Conservation (phyloP, 2,113 vertebrate species). For the Gobio gobio region DNA sequence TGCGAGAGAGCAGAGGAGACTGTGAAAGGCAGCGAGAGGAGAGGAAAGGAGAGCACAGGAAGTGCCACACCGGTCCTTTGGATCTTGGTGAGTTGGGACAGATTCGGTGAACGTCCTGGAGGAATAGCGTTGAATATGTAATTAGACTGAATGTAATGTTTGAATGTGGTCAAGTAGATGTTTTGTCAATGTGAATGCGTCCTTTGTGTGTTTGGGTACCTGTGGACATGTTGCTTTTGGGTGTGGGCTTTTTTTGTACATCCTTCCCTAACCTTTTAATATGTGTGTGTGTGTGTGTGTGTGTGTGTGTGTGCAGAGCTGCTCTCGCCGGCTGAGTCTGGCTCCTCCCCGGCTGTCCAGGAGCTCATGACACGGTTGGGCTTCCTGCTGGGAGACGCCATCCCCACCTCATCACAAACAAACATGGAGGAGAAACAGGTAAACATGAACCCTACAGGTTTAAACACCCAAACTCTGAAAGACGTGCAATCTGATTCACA, state of each 20-base stretch:
- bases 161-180: not conserved
- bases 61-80: constrained; percentile 32
- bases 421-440: constrained; percentile 91
- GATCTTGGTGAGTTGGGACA: constrained; percentile 51
- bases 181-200: not conserved
- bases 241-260: constrained; percentile 6
- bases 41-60: constrained; percentile 35
- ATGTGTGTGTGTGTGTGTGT: constrained; percentile 66
- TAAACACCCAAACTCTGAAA: constrained; percentile 50
- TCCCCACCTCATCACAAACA: constrained; percentile 85
- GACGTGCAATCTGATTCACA: not conserved
- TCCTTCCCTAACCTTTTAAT: not conserved
- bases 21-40: not conserved
- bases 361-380: constrained; percentile 98
- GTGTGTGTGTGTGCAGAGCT: constrained; percentile 80
- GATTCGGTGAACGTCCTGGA: not conserved
- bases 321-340: constrained; percentile 83
- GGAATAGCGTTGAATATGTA: not conserved
- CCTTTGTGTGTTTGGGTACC: constrained; percentile 11
- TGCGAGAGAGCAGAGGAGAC: constrained; percentile 29
- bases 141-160: not conserved
- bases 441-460: constrained; percentile 81
- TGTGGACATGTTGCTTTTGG: constrained; percentile 20
- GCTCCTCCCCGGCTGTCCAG: constrained; percentile 93
- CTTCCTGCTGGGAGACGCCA: constrained; percentile 95